Evolutionary conservation across 2,888 invertebrate species (phyloP), one percentile per base, ranked within the genome.

Genomic region (Plebejus melissa): DNA sequence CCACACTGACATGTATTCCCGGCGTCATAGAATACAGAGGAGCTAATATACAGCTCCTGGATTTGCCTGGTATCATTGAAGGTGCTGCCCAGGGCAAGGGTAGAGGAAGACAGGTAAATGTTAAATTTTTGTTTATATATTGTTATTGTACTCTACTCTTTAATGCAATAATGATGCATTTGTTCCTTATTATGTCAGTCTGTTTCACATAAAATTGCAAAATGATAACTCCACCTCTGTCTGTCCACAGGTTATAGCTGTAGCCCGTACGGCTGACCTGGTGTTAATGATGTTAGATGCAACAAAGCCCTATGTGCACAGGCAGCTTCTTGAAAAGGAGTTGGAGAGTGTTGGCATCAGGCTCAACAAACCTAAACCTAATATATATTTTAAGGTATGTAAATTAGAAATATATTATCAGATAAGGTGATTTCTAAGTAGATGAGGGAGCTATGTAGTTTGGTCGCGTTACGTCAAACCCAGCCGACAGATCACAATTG

Each of bases 231-330:
- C 11, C 13, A 54, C 54, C 1, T 54, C 11, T 38, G 41, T 69
- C 69, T 3, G 32, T 69, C 60, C 82, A 0, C 81, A 95, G 95
- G 98, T 99, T 11, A 99, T 99, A 87, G 99, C 99, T 16, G 99
- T 99, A 9, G 99, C 99, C 0, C 95, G 99, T 83, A 99, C 99
- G 4, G 98, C 99, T 0, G 99, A 99, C 91, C 93, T 99, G 82
- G 98, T 99, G 58, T 94, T 99, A 41, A 99, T 99, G 98, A 99
- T 99, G 99, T 90, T 99, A 87, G 99, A 99, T 87, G 99, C 99
- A 0, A 98, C 99, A 0, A 99, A 99, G 90, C 98, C 98, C 76
- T 99, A 99, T 85, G 97, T 98, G 69, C 99, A 99, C 88, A 95
- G 98, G 78, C 96, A 96, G 79, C 93, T 99, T 76, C 93, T 99